These are phyloP conservation scores for Leptestheria dahalacensis DNA, from an alignment of 1,140 invertebrate genomes.

Conservation along the genomic window DNA sequence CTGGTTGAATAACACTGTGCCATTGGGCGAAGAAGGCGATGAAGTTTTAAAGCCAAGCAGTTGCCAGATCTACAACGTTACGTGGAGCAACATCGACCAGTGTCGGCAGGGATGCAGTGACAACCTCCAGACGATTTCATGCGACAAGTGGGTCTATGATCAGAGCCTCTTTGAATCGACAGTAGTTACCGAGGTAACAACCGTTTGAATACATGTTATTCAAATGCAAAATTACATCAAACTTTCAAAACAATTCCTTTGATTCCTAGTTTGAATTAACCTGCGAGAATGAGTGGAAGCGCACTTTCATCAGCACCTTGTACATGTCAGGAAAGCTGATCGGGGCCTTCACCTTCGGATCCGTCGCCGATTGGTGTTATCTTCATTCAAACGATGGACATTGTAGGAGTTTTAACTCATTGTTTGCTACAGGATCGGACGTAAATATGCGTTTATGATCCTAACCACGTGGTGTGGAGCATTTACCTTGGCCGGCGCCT, in stretches of 20 bases:
- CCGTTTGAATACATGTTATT: not conserved
- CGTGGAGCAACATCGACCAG: not conserved
- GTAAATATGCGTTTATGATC: not conserved
- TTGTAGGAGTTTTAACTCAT: too few relatives aligned
- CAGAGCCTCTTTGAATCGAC: conserved; percentile 2
- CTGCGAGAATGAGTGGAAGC: conserved; percentile 12
- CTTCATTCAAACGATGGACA: too few relatives aligned
- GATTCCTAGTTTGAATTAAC: conserved; percentile 6
- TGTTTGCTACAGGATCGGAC: not conserved
- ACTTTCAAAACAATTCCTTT: not conserved
- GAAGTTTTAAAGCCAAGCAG: not conserved
- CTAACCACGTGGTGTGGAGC: not conserved
- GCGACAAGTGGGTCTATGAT: conserved; percentile 7
- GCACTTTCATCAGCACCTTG: conserved; percentile 1
- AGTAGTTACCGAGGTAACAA: conserved; percentile 12
- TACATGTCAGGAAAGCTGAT: conserved; percentile 15
- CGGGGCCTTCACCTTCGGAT: conserved; percentile 9
- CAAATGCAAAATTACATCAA: not conserved
- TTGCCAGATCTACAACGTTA: not conserved
- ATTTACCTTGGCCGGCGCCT: conserved; percentile 1
- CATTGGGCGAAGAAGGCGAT: not conserved
- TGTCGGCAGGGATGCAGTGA: not conserved
- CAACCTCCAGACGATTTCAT: not conserved
- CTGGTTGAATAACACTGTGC: conserved; percentile 4
- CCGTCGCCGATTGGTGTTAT: conserved; percentile 11